Evolutionary conservation across 2,113 vertebrate genomes (phyloP).

Genomic region (Hippocampus barbouri): DNA sequence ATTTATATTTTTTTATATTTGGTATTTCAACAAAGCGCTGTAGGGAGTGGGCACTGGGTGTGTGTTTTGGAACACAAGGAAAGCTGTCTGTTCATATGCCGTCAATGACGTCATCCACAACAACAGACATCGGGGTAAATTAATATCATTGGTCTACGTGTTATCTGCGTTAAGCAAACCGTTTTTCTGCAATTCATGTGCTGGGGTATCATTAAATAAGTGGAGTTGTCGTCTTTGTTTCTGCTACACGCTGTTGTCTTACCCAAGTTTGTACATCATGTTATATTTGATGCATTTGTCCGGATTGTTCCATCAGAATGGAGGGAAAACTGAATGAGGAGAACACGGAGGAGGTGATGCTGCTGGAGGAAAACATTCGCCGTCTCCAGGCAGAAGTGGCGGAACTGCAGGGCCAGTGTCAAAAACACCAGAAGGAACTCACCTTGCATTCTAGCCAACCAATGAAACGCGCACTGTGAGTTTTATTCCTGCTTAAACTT

Average conservation of each 20-base stretch:
- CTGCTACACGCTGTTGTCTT: background rate
- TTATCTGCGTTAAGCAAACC: background rate
- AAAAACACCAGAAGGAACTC: slow-evolving; percentile 47
- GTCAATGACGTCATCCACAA: background rate
- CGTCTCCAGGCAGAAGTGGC: slow-evolving; percentile 74
- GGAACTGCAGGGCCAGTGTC: slow-evolving; percentile 50
- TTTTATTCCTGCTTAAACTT: background rate
- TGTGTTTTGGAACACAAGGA: background rate
- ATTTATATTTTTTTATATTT: background rate
- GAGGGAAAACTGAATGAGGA: slow-evolving; percentile 30
- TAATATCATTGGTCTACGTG: background rate
- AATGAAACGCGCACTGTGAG: slow-evolving; percentile 65
- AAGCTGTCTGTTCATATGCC: too few species aligned
- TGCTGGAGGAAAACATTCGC: slow-evolving; percentile 71
- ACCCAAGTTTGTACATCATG: background rate
- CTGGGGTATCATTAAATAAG: too few species aligned
- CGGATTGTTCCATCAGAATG: background rate
- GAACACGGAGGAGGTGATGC: slow-evolving; percentile 32
- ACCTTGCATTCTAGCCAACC: slow-evolving; percentile 44
- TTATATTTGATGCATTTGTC: background rate
- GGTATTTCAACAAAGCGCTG: background rate
- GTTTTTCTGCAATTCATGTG: background rate
- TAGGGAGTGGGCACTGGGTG: background rate
- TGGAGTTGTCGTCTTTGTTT: background rate
- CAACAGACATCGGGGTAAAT: background rate